Base-by-base conservation (phyloP, 2,888 invertebrate genomes). In the Andricus curvator region DNA sequence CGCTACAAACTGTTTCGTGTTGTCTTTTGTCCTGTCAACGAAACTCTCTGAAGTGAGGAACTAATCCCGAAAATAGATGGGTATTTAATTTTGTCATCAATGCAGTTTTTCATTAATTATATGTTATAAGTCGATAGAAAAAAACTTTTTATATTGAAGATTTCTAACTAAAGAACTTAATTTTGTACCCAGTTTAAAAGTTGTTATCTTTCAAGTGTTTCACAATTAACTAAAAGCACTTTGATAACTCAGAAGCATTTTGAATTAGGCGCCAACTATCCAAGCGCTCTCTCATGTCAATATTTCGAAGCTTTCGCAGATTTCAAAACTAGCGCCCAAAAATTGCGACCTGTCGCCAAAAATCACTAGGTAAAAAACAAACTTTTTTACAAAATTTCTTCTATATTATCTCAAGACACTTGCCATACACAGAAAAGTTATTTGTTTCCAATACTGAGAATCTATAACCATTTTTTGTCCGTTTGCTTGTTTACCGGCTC, bases 21-120 rank as follows among this genome's bases (percentile, higher is more conserved):
- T 74, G 82, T 85, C 84, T 78, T 84, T 84, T 85, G 84, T 84
- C 82, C 79, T 83, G 80, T 83, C 80, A 77, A 83, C 66, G 78
- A 80, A 80, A 83, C 68, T 81, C 62, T 78, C 66, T 70, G 56
- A n/a, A 78, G 56, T 51, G 74, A 74, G 74, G 37, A 33, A 22
- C 51, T 51, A 33, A 64, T 29, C 17, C 8, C 64, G 64, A 29
- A 22, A n/a, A 11, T 48, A 41, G n/a, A 2, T 25, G 15, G 25
- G 15, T 5, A 62, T 25, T 62, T 29, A 22, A 15, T 25, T 29
- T 62, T 15, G 62, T 62, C 5, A 25, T 15, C 17, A 25, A 62
- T 25, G 29, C 4, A 25, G 4, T 62, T 62, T 62, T 62, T 15
- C 6, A 11, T 9, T 11, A n/a, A 3, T 56, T 2, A 22, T 22